These are phyloP conservation scores for Sinocyclocheilus rhinocerous DNA, from an alignment of 2,113 vertebrate species.

Conservation along the genomic window DNA sequence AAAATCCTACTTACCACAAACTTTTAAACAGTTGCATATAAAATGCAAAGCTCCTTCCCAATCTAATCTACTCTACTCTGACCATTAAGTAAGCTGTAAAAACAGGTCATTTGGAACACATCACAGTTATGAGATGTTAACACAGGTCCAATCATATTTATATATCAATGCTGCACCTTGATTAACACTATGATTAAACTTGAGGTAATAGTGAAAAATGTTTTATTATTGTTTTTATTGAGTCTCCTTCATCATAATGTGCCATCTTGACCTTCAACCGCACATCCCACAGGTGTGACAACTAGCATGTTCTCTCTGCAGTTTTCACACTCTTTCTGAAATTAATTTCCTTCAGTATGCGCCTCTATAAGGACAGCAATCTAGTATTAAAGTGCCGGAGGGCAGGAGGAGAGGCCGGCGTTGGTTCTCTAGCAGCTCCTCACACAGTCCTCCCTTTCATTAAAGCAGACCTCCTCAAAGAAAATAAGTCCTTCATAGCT, in stretches of 20 bases:
- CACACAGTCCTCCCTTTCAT: constrained; percentile 77
- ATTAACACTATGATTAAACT: neutral
- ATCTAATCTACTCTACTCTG: neutral
- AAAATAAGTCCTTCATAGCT: constrained; percentile 58
- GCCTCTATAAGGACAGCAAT: neutral
- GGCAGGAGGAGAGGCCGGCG: constrained; percentile 7
- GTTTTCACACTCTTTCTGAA: neutral
- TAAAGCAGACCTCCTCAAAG: constrained; percentile 71
- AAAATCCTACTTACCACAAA: too few species aligned
- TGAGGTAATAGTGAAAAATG: neutral
- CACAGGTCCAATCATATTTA: neutral
- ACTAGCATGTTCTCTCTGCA: neutral
- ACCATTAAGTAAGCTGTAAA: neutral
- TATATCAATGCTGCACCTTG: neutral
- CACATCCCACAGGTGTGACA: neutral
- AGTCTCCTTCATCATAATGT: neutral
- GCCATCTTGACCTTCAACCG: neutral
- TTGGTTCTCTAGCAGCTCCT: constrained; percentile 27
- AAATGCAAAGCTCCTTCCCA: neutral
- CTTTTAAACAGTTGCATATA: too few species aligned
- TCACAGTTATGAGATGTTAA: neutral
- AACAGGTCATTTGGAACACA: neutral
- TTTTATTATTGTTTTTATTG: neutral
- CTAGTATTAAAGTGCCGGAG: constrained; percentile 4
- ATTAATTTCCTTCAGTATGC: neutral